Conservation (phyloP, 2,888 invertebrate species). For the Plutella xylostella region DNA sequence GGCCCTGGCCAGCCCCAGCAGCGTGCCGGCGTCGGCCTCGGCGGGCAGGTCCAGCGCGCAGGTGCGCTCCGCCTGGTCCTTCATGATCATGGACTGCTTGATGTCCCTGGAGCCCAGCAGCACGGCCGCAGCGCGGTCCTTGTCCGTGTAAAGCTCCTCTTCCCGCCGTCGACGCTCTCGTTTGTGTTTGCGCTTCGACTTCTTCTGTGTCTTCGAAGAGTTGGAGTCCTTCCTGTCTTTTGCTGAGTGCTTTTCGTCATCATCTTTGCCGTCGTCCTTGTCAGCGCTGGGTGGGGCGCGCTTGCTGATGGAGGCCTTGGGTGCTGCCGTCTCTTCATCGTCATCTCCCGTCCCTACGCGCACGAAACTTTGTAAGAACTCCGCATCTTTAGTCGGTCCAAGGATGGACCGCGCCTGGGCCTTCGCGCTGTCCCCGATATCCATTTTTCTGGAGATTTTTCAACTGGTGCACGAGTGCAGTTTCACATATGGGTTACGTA, state of each 20-base stretch:
- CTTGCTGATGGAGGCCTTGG: conserved; percentile 55
- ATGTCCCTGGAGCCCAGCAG: conserved; percentile 89
- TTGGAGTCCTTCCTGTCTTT: conserved; percentile 50
- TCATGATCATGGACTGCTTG: conserved; percentile 84
- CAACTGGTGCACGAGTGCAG: not conserved
- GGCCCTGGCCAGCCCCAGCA: conserved; percentile 80
- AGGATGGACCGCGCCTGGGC: conserved; percentile 71
- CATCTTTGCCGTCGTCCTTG: conserved; percentile 32
- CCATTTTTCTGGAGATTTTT: conserved; percentile 24
- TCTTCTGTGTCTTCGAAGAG: conserved; percentile 43
- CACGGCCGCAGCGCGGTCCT: conserved; percentile 90
- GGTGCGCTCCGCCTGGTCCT: conserved; percentile 81
- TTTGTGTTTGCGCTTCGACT: conserved; percentile 42
- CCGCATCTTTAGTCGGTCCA: conserved; percentile 77
- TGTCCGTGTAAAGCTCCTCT: conserved; percentile 90
- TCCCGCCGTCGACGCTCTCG: conserved; percentile 48
- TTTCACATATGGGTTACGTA: conserved; percentile 32
- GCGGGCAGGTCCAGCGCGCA: conserved; percentile 79
- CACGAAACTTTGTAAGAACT: conserved; percentile 84
- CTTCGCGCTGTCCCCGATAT: conserved; percentile 46
- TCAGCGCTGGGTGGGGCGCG: conserved; percentile 42
- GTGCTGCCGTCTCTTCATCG: conserved; percentile 56
- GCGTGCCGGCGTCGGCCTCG: conserved; percentile 81
- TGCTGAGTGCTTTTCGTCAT: conserved; percentile 37
- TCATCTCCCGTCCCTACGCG: conserved; percentile 74